These are phyloP conservation scores for Oreocharis arfaki DNA, from an alignment of 2,113 vertebrate species.

Conservation along the genomic window DNA sequence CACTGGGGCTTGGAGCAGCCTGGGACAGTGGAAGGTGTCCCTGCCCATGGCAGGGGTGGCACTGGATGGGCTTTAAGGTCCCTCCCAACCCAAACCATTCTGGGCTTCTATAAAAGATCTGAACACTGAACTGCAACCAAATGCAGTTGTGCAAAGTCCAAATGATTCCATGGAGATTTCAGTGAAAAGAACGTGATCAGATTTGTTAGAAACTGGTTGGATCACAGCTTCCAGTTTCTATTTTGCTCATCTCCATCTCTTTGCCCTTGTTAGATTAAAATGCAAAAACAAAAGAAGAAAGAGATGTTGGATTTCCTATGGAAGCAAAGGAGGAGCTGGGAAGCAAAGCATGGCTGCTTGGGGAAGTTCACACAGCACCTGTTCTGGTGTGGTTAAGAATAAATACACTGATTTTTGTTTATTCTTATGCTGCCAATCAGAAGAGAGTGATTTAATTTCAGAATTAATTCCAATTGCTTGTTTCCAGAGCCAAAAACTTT, in stretches of 20 bases:
- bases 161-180: neutral
- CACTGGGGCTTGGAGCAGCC: neutral
- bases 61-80: fast-evolving
- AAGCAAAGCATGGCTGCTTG: neutral
- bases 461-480: neutral
- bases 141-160: neutral
- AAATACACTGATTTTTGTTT: neutral
- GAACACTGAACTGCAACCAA: neutral
- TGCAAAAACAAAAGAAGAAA: neutral
- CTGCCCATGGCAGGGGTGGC: neutral
- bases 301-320: neutral
- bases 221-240: neutral
- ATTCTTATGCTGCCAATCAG: neutral
- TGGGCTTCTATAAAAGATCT: neutral
- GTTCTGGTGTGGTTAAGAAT: neutral
- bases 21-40: neutral
- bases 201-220: neutral
- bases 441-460: slow-evolving; percentile 8
- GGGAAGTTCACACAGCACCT: neutral
- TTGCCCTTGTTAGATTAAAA: neutral
- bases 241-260: neutral
- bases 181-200: neutral
- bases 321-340: neutral
- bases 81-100: neutral
- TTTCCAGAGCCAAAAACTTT: slow-evolving; percentile 24